These are phyloP conservation scores for Laothoe populi DNA, from an alignment of 2,888 invertebrate genomes.

Conservation along the genomic window DNA sequence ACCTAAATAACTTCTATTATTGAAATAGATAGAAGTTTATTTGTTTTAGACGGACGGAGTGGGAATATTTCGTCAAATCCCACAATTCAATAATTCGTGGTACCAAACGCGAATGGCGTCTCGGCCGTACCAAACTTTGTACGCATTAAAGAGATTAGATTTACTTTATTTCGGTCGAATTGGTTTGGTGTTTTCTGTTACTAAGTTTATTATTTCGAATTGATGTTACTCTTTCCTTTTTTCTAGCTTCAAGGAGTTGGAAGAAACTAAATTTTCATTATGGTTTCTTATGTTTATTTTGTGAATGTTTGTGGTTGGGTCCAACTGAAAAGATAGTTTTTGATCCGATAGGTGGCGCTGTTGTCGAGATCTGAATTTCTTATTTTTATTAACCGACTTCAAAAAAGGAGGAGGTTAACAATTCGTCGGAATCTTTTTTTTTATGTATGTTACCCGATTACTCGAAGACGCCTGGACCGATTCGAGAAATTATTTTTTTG, in stretches of 20 bases:
- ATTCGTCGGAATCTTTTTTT: too few relatives aligned
- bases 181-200: not conserved
- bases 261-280: too few relatives aligned
- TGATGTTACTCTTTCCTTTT: not conserved
- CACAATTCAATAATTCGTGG: slow-evolving; percentile 27
- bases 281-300: too few relatives aligned
- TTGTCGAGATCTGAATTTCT: too few relatives aligned
- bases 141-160: slow-evolving; percentile 1
- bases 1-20: slow-evolving; percentile 39
- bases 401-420: too few relatives aligned
- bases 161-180: slow-evolving; percentile 3
- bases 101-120: not conserved
- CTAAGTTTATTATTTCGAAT: not conserved
- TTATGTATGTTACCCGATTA: too few relatives aligned
- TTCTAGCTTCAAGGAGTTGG: not conserved
- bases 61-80: slow-evolving; percentile 39
- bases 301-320: too few relatives aligned
- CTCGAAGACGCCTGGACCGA: too few relatives aligned
- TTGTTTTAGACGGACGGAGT: slow-evolving; percentile 36
- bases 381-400: too few relatives aligned
- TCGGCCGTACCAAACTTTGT: not conserved
- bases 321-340: too few relatives aligned
- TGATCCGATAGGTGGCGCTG: too few relatives aligned
- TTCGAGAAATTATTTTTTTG: too few relatives aligned
- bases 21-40: slow-evolving; percentile 47